Evolutionary conservation across 2,113 vertebrate species (phyloP).

Genomic region (Puma concolor): DNA sequence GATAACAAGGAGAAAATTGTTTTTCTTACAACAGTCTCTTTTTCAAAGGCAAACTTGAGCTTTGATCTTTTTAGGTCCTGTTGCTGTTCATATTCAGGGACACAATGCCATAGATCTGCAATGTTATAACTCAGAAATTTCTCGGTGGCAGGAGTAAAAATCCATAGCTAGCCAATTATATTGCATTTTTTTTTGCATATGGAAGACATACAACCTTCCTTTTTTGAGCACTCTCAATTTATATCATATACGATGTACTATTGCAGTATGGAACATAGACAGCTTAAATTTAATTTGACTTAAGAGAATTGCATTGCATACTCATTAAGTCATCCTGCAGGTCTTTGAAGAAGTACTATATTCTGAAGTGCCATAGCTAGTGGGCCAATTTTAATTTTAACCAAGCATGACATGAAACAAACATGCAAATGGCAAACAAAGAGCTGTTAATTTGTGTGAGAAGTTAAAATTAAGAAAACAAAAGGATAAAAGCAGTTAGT

Average conservation of each 20-base stretch:
- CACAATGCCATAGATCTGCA: background rate
- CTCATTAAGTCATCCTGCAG: constrained; percentile 48
- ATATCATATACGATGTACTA: constrained; percentile 61
- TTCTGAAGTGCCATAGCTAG: constrained; percentile 59
- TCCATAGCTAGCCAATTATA: constrained; percentile 34
- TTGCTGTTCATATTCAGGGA: constrained; percentile 37
- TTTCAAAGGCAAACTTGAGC: constrained; percentile 42
- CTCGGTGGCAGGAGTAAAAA: constrained; percentile 44
- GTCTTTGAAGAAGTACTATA: constrained; percentile 63
- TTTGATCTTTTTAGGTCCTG: background rate
- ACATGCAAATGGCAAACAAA: constrained; percentile 33
- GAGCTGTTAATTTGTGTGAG: constrained; percentile 58
- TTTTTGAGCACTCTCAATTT: constrained; percentile 64
- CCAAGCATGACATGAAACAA: constrained; percentile 53
- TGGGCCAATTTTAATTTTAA: constrained; percentile 74
- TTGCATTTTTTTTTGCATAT: constrained; percentile 52
- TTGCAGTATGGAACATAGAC: constrained; percentile 44
- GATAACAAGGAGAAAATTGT: constrained; percentile 51
- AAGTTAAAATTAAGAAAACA: constrained; percentile 66
- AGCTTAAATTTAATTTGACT: constrained; percentile 72
- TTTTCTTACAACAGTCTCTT: constrained; percentile 50
- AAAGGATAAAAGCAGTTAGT: constrained; percentile 68
- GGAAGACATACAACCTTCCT: constrained; percentile 18
- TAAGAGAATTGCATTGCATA: constrained; percentile 59
- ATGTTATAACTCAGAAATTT: background rate